Percentiles rank a stretch among this genome's conserved stretches.
Evolutionary conservation across 2,888 invertebrate species (phyloP).

Genomic region (Diloba caeruleocephala): DNA sequence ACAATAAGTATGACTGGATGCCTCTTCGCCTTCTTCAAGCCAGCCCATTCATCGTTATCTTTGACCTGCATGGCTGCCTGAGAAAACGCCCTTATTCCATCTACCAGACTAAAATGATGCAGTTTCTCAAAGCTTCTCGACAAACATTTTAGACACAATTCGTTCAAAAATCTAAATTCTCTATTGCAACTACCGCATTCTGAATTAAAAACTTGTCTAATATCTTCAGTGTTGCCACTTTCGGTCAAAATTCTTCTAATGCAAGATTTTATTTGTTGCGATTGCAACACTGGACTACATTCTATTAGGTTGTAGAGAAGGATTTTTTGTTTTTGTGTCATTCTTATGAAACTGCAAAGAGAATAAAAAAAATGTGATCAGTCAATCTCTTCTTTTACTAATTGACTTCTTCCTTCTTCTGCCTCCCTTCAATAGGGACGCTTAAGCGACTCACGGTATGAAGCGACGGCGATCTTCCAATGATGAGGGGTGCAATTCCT

Average conservation of each 20-base stretch:
- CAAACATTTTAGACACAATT: constrained; percentile 77
- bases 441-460: too few species aligned
- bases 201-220: constrained; percentile 60
- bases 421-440: too few species aligned
- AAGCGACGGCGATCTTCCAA: too few species aligned
- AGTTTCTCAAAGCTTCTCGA: constrained; percentile 73
- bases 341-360: constrained; percentile 71
- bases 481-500: too few species aligned
- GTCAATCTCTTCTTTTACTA: background rate
- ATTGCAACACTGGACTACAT: constrained; percentile 66
- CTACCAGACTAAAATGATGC: constrained; percentile 75
- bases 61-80: constrained; percentile 75
- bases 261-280: constrained; percentile 76
- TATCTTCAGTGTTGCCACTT: constrained; percentile 71
- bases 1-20: constrained; percentile 91
- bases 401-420: too few species aligned
- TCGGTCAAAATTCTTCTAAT: constrained; percentile 79
- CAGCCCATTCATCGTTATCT: constrained; percentile 73
- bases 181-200: constrained; percentile 68
- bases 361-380: constrained; percentile 1
- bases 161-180: constrained; percentile 69
- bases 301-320: constrained; percentile 82
- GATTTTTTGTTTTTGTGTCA: constrained; percentile 75
- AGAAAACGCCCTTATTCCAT: constrained; percentile 80
- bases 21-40: constrained; percentile 81